Evolutionary conservation across 1,140 invertebrate species (phyloP).

Genomic region (Reticulitermes speratus): DNA sequence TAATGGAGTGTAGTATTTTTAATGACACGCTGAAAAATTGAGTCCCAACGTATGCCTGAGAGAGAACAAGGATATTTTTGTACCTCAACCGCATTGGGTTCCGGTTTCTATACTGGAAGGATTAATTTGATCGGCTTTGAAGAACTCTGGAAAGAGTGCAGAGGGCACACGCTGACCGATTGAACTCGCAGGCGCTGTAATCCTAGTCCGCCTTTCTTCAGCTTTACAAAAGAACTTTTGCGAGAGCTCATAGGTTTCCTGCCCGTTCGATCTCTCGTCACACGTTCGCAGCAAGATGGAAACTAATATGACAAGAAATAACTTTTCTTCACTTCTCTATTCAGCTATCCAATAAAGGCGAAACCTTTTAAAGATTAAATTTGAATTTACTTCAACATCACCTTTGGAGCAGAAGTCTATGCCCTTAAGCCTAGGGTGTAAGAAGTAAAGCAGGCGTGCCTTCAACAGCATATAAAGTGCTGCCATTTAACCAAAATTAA

Average conservation of each 20-base stretch:
- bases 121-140: background rate
- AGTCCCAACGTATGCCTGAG: too few relatives aligned
- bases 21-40: too few relatives aligned
- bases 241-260: background rate
- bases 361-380: background rate
- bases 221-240: background rate
- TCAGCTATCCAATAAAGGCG: background rate
- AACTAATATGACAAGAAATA: conserved; percentile 8
- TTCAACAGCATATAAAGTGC: too few relatives aligned
- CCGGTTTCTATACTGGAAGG: background rate
- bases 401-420: background rate
- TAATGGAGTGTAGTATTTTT: too few relatives aligned
- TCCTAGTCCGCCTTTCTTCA: background rate
- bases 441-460: too few relatives aligned
- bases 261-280: too few relatives aligned
- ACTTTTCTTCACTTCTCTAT: background rate
- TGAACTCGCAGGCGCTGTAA: background rate
- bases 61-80: too few relatives aligned
- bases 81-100: too few relatives aligned
- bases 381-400: background rate
- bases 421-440: too few relatives aligned
- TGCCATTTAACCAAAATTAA: too few relatives aligned
- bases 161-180: background rate
- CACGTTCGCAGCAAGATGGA: background rate
- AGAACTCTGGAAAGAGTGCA: background rate